A percentile compares a stretch with the other conserved stretches of the same genome.
Conservation (phyloP, 2,113 vertebrate genomes). For the Oncorhynchus clarkii region DNA sequence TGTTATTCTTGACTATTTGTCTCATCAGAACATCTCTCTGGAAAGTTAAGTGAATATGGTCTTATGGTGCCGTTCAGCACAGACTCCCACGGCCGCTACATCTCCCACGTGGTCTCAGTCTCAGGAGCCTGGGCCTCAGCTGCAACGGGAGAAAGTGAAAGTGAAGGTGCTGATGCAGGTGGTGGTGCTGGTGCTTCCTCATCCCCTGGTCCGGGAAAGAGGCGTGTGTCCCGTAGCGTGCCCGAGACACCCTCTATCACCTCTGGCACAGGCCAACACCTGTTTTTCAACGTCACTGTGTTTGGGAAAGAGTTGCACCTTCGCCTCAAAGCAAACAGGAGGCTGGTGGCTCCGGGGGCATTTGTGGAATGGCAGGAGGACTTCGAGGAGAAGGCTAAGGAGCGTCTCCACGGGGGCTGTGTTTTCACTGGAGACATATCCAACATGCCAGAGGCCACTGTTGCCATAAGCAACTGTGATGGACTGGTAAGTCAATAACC, state of each 20-base stretch:
- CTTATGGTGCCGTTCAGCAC: conserved; percentile 92
- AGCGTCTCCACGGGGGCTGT: conserved; percentile 79
- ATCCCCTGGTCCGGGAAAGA: conserved; percentile 47
- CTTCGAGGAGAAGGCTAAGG: conserved; percentile 78
- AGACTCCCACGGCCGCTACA: conserved; percentile 85
- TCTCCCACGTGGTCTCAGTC: conserved; percentile 88
- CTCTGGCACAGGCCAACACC: conserved; percentile 42
- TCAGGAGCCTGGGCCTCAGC: conserved; percentile 5
- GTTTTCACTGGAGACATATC: conserved; percentile 89
- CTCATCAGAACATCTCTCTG: conserved; percentile 76
- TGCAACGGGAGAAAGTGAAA: conserved; percentile 50
- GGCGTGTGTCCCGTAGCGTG: conserved; percentile 77
- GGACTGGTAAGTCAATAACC: conserved; percentile 84
- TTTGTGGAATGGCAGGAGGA: conserved; percentile 93
- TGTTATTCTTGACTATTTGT: conserved; percentile 59
- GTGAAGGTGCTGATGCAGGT: not conserved
- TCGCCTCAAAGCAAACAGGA: conserved; percentile 81
- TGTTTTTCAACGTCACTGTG: conserved; percentile 95
- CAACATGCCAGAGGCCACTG: conserved; percentile 85
- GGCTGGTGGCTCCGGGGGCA: conserved; percentile 83
- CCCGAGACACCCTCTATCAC: conserved; percentile 50
- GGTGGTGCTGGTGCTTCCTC: not conserved
- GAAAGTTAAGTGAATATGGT: conserved; percentile 86
- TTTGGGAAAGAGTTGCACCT: conserved; percentile 91
- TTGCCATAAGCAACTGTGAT: conserved; percentile 97